Conservation (phyloP, 2,797 vertebrate species). For the Schizopygopsis malacanthus region DNA sequence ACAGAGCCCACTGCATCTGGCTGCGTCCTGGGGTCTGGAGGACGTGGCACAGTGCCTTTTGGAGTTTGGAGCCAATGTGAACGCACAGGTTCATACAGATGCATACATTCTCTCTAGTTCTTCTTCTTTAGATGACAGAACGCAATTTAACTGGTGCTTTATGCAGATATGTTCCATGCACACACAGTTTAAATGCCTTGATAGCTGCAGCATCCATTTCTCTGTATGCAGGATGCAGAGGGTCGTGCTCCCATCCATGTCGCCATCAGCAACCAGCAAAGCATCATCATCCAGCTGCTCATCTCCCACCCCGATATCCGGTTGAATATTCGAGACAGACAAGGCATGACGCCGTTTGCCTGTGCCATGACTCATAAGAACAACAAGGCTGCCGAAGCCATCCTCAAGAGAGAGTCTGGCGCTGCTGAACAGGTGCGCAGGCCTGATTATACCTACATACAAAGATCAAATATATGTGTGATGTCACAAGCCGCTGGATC, state of each 20-base stretch:
- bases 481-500: not conserved
- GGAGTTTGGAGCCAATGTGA: slow-evolving; percentile 97
- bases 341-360: slow-evolving; percentile 96
- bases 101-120: not conserved
- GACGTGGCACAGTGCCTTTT: slow-evolving; percentile 98
- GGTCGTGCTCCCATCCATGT: slow-evolving; percentile 93
- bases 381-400: slow-evolving; percentile 96
- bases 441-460: not conserved
- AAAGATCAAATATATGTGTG: not conserved
- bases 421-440: slow-evolving; percentile 94
- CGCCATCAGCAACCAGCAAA: slow-evolving; percentile 95
- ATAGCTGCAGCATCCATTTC: not conserved
- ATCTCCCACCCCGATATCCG: slow-evolving; percentile 96
- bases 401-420: slow-evolving; percentile 93
- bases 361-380: slow-evolving; percentile 99
- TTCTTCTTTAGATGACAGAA: slow-evolving; percentile 4
- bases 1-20: slow-evolving; percentile 93
- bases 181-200: not conserved
- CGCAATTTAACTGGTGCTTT: not conserved
- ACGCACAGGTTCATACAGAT: slow-evolving; percentile 85
- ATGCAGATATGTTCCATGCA: not conserved
- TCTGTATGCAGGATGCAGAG: slow-evolving; percentile 86
- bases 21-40: slow-evolving; percentile 94
- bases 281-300: slow-evolving; percentile 94
- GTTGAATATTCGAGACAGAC: slow-evolving; percentile 90